Conservation (phyloP, 2,113 vertebrate genomes). For the Oreamnos americanus region DNA sequence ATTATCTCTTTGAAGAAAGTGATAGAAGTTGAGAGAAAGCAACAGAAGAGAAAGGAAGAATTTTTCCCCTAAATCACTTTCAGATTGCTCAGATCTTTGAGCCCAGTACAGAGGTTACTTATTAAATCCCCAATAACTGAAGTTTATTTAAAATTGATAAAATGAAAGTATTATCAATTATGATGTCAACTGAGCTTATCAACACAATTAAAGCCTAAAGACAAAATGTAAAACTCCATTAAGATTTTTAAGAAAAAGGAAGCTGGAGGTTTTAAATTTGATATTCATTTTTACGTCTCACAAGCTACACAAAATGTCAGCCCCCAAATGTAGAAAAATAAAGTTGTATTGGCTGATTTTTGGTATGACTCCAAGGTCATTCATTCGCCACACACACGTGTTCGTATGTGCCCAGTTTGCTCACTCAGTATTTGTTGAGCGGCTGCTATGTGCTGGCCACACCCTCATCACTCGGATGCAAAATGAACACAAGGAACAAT, state of each 20-base stretch:
- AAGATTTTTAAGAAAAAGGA: neutral
- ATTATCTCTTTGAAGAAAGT: neutral
- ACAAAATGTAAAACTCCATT: neutral
- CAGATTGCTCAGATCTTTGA: neutral
- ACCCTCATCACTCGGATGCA: neutral
- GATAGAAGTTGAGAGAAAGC: neutral
- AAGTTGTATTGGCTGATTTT: neutral
- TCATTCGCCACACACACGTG: rapidly evolving
- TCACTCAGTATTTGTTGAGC: neutral
- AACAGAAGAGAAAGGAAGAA: neutral
- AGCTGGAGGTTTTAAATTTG: neutral
- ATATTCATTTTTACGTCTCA: neutral
- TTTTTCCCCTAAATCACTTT: neutral
- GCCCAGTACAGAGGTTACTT: neutral
- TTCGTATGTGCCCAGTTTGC: rapidly evolving
- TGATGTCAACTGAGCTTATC: neutral
- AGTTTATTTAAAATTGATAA: conserved; percentile 10
- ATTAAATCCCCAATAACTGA: neutral
- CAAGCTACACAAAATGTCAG: neutral
- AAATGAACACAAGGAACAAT: neutral
- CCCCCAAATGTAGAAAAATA: neutral
- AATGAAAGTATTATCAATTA: neutral
- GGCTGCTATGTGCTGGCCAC: neutral
- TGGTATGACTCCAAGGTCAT: neutral
- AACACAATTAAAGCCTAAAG: neutral